Evolutionary conservation across 2,797 vertebrate species (phyloP).

Genomic region (Tenualosa thibaudeaui): DNA sequence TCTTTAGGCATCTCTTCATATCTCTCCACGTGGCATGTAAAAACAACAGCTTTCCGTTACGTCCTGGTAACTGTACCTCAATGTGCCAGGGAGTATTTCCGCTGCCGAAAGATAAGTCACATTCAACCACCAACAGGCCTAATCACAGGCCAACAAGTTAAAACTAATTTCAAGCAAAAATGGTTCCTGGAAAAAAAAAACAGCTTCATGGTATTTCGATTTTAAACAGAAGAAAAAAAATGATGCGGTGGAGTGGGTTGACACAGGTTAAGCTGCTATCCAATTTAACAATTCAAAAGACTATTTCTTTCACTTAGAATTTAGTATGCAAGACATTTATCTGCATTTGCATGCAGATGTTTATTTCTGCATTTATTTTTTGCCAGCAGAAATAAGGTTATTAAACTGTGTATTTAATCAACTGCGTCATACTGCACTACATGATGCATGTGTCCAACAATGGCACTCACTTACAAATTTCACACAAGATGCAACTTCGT

Average conservation of each 20-base stretch:
- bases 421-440: neutral
- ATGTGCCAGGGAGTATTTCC: neutral
- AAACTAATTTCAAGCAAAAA: constrained; percentile 33
- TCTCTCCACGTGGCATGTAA: constrained; percentile 23
- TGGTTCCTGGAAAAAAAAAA: constrained; percentile 23
- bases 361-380: neutral
- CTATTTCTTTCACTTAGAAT: neutral
- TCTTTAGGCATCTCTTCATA: constrained; percentile 31
- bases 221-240: neutral
- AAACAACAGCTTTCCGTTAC: constrained; percentile 34
- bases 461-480: neutral
- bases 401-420: neutral
- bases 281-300: neutral
- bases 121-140: constrained; percentile 12
- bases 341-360: neutral
- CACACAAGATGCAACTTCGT: neutral
- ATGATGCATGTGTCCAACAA: neutral
- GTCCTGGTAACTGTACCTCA: neutral
- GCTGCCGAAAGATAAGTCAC: constrained; percentile 29
- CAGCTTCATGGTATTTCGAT: constrained; percentile 21
- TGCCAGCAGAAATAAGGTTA: neutral
- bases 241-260: too few relatives aligned
- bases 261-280: neutral
- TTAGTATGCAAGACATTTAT: neutral
- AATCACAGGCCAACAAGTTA: constrained; percentile 27